Evolutionary conservation across 2,113 vertebrate species (phyloP).

Genomic region (Hylia prasina): DNA sequence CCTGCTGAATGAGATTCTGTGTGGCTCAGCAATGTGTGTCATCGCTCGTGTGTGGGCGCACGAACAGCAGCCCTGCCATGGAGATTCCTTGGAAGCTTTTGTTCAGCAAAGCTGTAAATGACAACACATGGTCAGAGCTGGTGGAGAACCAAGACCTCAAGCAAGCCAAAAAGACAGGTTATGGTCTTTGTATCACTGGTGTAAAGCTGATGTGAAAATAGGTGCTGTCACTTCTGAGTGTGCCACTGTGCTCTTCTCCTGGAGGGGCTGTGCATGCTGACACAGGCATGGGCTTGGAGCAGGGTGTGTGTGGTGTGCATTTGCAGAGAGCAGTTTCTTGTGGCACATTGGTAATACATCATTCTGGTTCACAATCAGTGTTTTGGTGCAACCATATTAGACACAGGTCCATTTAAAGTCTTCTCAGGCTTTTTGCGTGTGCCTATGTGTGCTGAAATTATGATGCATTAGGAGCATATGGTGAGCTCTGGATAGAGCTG

Average conservation of each 20-base stretch:
- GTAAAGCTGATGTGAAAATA: not conserved
- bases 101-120: not conserved
- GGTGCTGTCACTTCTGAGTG: not conserved
- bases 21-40: not conserved
- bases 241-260: not conserved
- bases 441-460: not conserved
- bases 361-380: not conserved
- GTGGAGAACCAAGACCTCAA: not conserved
- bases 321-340: not conserved
- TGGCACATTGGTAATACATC: not conserved
- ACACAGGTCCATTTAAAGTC: not conserved
- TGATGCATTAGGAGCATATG: not conserved
- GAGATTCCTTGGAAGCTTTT: not conserved
- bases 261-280: not conserved
- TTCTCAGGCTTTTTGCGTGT: not conserved
- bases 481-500: not conserved
- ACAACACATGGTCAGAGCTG: not conserved
- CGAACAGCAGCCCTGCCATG: not conserved
- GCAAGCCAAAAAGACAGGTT: not conserved
- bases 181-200: not conserved
- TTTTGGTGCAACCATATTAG: not conserved
- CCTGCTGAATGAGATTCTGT: not conserved
- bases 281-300: not conserved
- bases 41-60: not conserved
- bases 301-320: not conserved